Percentiles rank a stretch among this genome's conserved stretches.
Evolutionary conservation across 2,113 vertebrate genomes (phyloP).

Genomic region (Eptesicus fuscus): DNA sequence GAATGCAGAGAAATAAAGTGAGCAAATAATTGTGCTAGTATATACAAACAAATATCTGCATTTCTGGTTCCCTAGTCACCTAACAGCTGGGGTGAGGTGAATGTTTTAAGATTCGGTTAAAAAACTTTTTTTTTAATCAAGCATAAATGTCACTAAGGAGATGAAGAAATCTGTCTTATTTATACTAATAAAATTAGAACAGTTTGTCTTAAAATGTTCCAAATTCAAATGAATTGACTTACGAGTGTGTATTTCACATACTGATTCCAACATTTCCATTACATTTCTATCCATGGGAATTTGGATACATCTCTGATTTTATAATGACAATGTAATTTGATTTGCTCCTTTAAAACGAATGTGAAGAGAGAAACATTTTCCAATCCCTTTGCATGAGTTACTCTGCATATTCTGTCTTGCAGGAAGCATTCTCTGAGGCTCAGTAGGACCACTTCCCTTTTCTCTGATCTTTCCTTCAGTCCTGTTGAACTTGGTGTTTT

Average conservation of each 20-base stretch:
- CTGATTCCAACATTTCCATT: not conserved
- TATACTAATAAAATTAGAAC: slow-evolving; percentile 70
- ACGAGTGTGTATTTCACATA: not conserved
- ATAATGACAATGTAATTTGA: not conserved
- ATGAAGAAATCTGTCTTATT: slow-evolving; percentile 61
- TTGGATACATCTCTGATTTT: not conserved
- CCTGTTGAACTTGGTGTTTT: not conserved
- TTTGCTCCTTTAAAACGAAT: not conserved
- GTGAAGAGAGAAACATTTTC: not conserved
- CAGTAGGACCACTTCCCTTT: not conserved
- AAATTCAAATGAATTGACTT: slow-evolving; percentile 28
- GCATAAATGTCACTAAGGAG: slow-evolving; percentile 55
- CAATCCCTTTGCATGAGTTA: not conserved
- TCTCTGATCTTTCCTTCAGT: not conserved
- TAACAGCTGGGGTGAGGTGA: slow-evolving; percentile 56
- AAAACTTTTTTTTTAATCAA: not conserved
- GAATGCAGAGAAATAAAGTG: slow-evolving; percentile 69
- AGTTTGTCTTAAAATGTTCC: slow-evolving; percentile 37
- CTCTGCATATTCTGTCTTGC: not conserved
- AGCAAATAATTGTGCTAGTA: not conserved
- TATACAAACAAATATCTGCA: slow-evolving; percentile 60
- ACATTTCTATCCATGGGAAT: not conserved
- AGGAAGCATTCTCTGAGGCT: not conserved
- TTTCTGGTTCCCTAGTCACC: slow-evolving; percentile 54
- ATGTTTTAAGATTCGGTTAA: slow-evolving; percentile 52